Evolutionary conservation across 2,113 vertebrate species (phyloP).

Genomic region (Verasper variegatus): DNA sequence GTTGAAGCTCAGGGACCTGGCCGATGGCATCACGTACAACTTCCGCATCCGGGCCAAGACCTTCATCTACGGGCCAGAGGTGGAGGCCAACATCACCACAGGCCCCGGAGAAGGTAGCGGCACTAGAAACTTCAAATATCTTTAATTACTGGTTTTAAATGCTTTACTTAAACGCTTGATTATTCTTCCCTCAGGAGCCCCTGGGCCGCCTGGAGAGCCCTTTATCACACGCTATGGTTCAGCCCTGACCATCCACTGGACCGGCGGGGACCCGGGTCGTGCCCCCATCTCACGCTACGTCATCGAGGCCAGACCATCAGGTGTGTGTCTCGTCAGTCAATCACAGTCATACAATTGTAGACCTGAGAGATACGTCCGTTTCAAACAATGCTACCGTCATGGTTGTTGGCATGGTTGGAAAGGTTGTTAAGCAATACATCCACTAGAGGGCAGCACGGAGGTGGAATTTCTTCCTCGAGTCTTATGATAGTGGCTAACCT

Average conservation of each 20-base stretch:
- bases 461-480: too few relatives aligned
- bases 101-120: conserved; percentile 94
- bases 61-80: conserved; percentile 92
- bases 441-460: too few relatives aligned
- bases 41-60: conserved; percentile 94
- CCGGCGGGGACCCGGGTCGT: conserved; percentile 91
- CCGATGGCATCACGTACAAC: conserved; percentile 91
- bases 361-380: too few relatives aligned
- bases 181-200: conserved; percentile 85
- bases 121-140: too few relatives aligned
- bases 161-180: not conserved
- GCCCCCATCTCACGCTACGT: conserved; percentile 95
- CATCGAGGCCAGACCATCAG: conserved; percentile 96
- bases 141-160: not conserved
- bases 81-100: conserved; percentile 96
- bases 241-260: conserved; percentile 96
- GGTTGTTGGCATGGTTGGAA: too few relatives aligned
- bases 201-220: conserved; percentile 92
- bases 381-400: too few relatives aligned
- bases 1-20: conserved; percentile 96
- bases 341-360: too few relatives aligned
- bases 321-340: conserved; percentile 68
- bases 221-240: conserved; percentile 93
- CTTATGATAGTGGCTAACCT: too few relatives aligned
- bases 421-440: too few relatives aligned